Percentiles rank a stretch among this genome's conserved stretches.
phyloP scores from a whole-genome alignment of 2,113 vertebrate genomes.

The Oriolus oriolus region DNA sequence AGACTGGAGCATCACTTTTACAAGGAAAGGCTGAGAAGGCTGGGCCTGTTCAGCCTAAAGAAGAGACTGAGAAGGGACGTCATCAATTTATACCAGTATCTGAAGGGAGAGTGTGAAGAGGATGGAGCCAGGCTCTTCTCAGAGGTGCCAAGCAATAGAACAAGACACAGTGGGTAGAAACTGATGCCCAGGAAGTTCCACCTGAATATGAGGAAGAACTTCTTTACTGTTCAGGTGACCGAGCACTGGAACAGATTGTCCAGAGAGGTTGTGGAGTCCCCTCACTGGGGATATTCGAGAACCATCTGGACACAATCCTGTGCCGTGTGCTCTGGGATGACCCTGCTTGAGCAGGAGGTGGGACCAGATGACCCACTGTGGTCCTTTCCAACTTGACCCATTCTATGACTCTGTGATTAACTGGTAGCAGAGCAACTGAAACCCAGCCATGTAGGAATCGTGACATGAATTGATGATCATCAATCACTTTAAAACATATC shows the following conservation, averaged over 20 bases:
- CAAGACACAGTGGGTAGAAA: neutral
- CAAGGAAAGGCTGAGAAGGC: neutral
- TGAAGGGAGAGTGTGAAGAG: neutral
- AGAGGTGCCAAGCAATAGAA: neutral
- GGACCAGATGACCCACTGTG: neutral
- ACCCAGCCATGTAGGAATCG: neutral
- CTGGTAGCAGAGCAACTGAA: neutral
- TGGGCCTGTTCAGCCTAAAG: neutral
- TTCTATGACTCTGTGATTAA: neutral
- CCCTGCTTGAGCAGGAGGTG: neutral
- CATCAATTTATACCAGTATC: neutral
- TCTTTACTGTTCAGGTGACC: accelerated
- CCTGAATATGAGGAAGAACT: neutral
- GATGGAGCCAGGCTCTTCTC: neutral
- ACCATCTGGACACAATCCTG: neutral
- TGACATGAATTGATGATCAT: neutral
- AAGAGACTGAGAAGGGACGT: neutral
- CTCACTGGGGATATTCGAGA: neutral
- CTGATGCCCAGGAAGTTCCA: neutral
- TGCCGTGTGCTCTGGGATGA: neutral
- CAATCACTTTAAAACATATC: neutral
- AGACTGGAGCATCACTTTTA: neutral
- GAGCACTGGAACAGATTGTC: neutral
- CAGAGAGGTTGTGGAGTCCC: neutral
- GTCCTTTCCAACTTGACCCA: neutral